Conservation (phyloP, 2,113 vertebrate species). For the Serinus canaria region DNA sequence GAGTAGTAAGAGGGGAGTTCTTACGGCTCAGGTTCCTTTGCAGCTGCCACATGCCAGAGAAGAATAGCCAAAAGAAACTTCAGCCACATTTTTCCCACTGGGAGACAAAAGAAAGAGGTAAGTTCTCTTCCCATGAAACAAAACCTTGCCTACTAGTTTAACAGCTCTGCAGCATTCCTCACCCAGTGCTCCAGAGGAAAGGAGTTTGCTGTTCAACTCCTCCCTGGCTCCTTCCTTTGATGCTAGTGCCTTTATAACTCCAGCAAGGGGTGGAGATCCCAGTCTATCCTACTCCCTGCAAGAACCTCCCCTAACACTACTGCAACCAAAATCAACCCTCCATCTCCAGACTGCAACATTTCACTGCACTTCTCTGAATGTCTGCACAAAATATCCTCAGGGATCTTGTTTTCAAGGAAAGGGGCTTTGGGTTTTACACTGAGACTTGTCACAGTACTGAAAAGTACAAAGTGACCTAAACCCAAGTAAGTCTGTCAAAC, state of each 20-base stretch:
- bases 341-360: background rate
- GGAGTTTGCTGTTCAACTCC: background rate
- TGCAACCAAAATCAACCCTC: background rate
- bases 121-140: background rate
- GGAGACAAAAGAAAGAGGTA: background rate
- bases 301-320: conserved; percentile 32
- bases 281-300: background rate
- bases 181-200: background rate
- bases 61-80: conserved; percentile 15
- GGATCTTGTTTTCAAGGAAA: background rate
- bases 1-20: background rate
- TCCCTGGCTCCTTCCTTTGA: background rate
- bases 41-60: conserved; percentile 9
- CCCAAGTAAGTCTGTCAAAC: background rate
- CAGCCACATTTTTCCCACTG: conserved; percentile 44
- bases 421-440: background rate
- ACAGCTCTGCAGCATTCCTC: background rate
- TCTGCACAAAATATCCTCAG: background rate
- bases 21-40: conserved; percentile 55
- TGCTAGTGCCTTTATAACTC: conserved; percentile 43
- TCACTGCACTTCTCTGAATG: background rate
- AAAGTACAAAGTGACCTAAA: background rate
- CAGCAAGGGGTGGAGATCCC: conserved; percentile 30
- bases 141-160: background rate
- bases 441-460: background rate